Evolutionary conservation across 2,113 vertebrate genomes (phyloP), one percentile per base, ranked within the genome.

Genomic region (Halcyon senegalensis): DNA sequence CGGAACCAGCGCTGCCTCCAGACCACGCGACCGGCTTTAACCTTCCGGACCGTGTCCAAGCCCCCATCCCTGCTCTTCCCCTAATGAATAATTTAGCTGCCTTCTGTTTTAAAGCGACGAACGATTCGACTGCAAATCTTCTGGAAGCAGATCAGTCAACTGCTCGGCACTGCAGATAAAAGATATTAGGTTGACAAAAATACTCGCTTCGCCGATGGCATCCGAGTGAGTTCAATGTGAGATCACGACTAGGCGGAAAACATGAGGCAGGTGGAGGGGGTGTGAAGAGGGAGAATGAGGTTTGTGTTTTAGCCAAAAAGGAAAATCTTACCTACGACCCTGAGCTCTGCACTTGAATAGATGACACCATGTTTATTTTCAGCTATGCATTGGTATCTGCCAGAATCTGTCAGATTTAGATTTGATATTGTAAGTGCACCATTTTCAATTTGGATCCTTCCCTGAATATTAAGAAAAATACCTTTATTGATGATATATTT

Each of bases 321-420:
- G 44, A 94, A 91, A 39, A 91, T 95, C 99, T 98, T 98, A 99
- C 99, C 99, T 95, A 99, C 92, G 94, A 99, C 99, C 94, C 98
- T 98, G 96, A 99, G 99, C 89, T 99, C 98, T 55, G 99, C 99
- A 77, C 98, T 98, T 39, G 99, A 99, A 97, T 98, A 99, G 97
- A 99, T 98, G 86, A 98, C 97, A 51, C 99, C 99, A 24, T 99
- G 99, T 97, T 99, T 99, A 98, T 99, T 99, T 98, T 99, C 99
- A 62, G 99, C 99, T 97, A 99, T 97, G 97, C 99, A 99, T 33
- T 99, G 99, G 98, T 99, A 99, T 98, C 99, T 99, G 94, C 99
- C 99, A 60, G 99, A 99, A 97, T 99, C 99, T 83, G 98, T 99
- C 98, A 99, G 98, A 95, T 98, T 99, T 96, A 99, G 97, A 76